These are phyloP conservation scores for Stenchaetothrips biformis DNA, from an alignment of 2,888 invertebrate genomes.

Conservation along the genomic window DNA sequence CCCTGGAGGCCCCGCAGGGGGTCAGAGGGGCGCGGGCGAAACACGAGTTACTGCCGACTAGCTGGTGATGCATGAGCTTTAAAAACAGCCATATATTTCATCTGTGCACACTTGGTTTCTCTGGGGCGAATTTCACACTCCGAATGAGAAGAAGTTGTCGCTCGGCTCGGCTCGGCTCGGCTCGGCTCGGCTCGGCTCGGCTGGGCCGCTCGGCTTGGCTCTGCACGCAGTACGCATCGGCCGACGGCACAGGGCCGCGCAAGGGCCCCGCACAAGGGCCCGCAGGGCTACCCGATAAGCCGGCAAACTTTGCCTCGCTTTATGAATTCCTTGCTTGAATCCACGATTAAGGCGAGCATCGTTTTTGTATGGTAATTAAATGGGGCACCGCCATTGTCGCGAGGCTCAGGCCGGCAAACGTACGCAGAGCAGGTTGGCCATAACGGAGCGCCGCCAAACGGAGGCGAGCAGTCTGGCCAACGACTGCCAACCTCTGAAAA, in stretches of 20 bases:
- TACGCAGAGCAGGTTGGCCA: no score
- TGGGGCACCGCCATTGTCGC: background rate
- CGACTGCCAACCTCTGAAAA: no score
- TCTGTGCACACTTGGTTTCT: constrained; percentile 15
- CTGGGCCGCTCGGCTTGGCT: background rate
- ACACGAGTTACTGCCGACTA: constrained; percentile 17
- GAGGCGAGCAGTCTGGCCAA: no score
- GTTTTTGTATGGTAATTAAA: constrained; percentile 1
- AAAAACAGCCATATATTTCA: constrained; percentile 25
- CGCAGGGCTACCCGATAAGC: background rate
- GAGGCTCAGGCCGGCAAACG: background rate
- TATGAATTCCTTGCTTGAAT: background rate
- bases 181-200: background rate
- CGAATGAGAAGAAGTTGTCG: constrained; percentile 24
- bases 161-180: background rate
- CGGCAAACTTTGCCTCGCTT: background rate
- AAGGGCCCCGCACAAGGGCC: no score
- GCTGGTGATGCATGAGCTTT: constrained; percentile 18
- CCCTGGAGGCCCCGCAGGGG: no score
- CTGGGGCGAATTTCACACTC: constrained; percentile 15
- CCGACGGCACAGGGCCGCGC: no score
- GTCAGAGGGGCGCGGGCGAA: background rate
- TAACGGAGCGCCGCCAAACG: no score
- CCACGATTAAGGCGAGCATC: background rate
- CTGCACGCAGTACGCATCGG: no score